These are phyloP conservation scores for Pantherophis vulpinus DNA, from an alignment of 2,797 vertebrate species.

Conservation along the genomic window DNA sequence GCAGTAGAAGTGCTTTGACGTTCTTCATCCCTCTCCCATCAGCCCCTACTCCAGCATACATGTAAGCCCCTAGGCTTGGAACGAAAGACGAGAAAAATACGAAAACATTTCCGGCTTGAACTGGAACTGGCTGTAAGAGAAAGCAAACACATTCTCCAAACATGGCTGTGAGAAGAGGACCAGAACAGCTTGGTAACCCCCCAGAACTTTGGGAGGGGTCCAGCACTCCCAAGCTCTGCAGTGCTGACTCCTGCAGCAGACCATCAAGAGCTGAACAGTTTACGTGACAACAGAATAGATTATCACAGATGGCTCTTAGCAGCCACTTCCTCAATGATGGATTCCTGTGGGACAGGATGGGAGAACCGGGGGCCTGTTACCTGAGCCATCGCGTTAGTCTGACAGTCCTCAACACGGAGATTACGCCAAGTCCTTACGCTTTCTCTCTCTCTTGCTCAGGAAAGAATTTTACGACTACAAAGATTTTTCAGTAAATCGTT, in stretches of 20 bases:
- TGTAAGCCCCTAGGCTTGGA: background rate
- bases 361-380: constrained; percentile 44
- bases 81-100: background rate
- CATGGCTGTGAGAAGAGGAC: background rate
- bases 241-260: background rate
- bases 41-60: background rate
- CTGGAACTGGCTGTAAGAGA: background rate
- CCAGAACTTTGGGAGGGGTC: background rate
- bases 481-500: constrained; percentile 42
- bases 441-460: constrained; percentile 35
- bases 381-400: constrained; percentile 50
- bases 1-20: background rate
- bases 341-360: constrained; percentile 29
- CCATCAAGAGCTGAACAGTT: background rate
- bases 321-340: constrained; percentile 13
- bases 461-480: constrained; percentile 42
- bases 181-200: background rate
- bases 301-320: background rate
- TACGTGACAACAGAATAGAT: background rate
- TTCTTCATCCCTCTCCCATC: background rate
- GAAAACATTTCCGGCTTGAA: background rate
- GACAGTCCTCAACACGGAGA: constrained; percentile 44
- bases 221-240: background rate
- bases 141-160: background rate
- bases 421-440: constrained; percentile 42